Conservation (phyloP, 2,797 vertebrate genomes). For the Euphonia xanthogaster region DNA sequence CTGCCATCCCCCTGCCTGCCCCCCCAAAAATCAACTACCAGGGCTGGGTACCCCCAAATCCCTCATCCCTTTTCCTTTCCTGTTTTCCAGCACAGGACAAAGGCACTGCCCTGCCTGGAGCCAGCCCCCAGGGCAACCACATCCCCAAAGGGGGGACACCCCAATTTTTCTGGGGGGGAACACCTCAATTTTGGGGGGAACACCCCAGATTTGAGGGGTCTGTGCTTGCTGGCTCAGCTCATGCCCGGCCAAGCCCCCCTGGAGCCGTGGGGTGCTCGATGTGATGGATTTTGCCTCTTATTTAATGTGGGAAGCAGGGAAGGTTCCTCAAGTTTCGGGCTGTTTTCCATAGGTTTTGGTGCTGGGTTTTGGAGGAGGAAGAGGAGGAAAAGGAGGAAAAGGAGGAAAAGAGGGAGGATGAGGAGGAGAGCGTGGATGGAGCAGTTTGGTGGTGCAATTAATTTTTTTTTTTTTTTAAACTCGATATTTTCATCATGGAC, state of each 20-base stretch:
- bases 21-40: accelerated
- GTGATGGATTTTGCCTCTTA: neutral
- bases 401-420: neutral
- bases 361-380: neutral
- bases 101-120: neutral
- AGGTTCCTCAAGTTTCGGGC: neutral
- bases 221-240: neutral
- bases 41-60: neutral
- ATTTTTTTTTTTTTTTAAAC: neutral
- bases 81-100: neutral
- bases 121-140: accelerated
- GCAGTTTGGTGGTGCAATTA: neutral
- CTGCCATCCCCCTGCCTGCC: neutral
- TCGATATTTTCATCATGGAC: slow-evolving; percentile 18
- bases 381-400: neutral
- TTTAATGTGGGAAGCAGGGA: neutral
- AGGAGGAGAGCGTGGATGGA: neutral
- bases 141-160: neutral
- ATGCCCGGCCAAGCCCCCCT: accelerated
- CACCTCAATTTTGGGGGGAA: neutral
- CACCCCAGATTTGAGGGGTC: neutral
- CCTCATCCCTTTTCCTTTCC: neutral
- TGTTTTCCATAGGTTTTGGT: neutral
- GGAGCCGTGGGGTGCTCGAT: accelerated
- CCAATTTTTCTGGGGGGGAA: neutral